A percentile compares a stretch with the other conserved stretches of the same genome.
Conservation (phyloP, 2,797 vertebrate species). For the Gouania willdenowi region DNA sequence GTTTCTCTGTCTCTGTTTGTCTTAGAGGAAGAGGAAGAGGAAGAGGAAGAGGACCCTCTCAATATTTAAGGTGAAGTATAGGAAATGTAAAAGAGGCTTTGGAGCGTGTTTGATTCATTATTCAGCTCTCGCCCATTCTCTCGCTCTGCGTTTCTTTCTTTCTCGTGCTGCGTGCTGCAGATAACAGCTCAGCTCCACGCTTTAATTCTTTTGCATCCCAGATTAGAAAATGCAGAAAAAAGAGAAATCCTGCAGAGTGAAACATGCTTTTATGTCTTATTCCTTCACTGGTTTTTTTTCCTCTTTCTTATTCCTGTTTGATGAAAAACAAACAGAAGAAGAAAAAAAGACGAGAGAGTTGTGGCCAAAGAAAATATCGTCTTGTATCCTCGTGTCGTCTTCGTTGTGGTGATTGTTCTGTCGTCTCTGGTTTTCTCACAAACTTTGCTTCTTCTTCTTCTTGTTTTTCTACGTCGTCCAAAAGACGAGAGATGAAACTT, state of each 20-base stretch:
- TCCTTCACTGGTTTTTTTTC: slow-evolving; percentile 19
- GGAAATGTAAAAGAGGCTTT: slow-evolving; percentile 45
- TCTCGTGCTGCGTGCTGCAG: slow-evolving; percentile 50
- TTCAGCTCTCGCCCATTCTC: slow-evolving; percentile 59
- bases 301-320: slow-evolving; percentile 13
- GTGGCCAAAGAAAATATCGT: no score
- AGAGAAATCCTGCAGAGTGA: slow-evolving; percentile 34
- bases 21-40: slow-evolving; percentile 29
- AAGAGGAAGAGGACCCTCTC: no score
- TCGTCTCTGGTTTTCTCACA: no score
- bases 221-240: slow-evolving; percentile 48
- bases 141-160: slow-evolving; percentile 37
- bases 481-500: no score
- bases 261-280: slow-evolving; percentile 38
- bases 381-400: no score
- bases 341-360: not conserved
- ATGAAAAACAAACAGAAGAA: slow-evolving; percentile 4
- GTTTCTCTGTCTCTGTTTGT: slow-evolving; percentile 16
- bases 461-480: no score
- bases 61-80: slow-evolving; percentile 65
- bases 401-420: no score
- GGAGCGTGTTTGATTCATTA: slow-evolving; percentile 70
- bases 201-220: slow-evolving; percentile 69
- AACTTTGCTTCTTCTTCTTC: no score
- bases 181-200: slow-evolving; percentile 60